These are phyloP conservation scores for Timema cristinae DNA, from an alignment of 2,888 invertebrate genomes.

Conservation along the genomic window DNA sequence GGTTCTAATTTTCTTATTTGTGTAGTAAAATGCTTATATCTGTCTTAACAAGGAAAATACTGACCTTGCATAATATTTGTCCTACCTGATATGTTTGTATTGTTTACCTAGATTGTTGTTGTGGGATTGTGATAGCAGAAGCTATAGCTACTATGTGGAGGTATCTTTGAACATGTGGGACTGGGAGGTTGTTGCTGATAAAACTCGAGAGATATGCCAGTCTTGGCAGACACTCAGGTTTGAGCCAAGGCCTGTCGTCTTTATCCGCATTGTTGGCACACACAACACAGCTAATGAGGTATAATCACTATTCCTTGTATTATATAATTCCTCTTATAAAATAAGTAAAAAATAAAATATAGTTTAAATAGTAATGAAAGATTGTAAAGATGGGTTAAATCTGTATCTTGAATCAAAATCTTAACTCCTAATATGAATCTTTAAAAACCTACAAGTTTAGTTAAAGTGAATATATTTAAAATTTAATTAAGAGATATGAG, in stretches of 20 bases:
- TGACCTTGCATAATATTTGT: background rate
- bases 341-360: too few relatives aligned
- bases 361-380: too few relatives aligned
- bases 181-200: constrained; percentile 89
- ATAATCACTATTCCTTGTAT: constrained; percentile 23
- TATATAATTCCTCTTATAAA: too few relatives aligned
- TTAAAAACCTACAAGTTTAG: too few relatives aligned
- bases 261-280: constrained; percentile 92
- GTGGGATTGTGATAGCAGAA: constrained; percentile 96
- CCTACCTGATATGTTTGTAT: background rate
- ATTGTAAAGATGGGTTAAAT: too few relatives aligned
- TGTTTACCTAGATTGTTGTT: constrained; percentile 62
- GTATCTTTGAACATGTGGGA: constrained; percentile 87
- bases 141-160: constrained; percentile 95
- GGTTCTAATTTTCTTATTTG: too few relatives aligned
- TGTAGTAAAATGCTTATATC: background rate
- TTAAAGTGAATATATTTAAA: too few relatives aligned
- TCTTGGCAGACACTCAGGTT: constrained; percentile 95
- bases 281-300: constrained; percentile 97
- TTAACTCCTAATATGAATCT: too few relatives aligned
- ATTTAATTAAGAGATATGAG: too few relatives aligned
- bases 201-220: constrained; percentile 77
- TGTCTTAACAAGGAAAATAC: background rate
- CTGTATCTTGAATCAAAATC: too few relatives aligned
- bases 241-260: constrained; percentile 79